Evolutionary conservation across 2,113 vertebrate species (phyloP), one percentile per base, ranked within the genome.

Genomic region (Tragelaphus strepsiceros): DNA sequence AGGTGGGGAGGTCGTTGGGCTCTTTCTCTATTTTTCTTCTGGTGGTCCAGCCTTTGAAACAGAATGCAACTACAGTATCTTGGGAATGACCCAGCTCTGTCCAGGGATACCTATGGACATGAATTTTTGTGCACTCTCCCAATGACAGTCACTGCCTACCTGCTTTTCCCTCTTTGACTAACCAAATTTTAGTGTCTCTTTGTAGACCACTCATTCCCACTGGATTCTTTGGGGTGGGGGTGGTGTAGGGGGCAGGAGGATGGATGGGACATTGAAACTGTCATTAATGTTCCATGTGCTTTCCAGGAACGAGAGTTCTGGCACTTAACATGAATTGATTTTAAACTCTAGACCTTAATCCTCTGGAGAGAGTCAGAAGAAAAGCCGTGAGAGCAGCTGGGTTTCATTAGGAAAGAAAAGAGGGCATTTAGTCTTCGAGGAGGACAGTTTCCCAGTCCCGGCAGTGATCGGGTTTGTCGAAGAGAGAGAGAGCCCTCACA

Each of bases 291-390:
- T 59, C 71, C 62, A 59, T 94, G 87, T 80, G 90, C 84, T 95
- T 93, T 88, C 95, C 87, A 86, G 95, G 86, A 96, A 93, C 78
- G 49, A 78, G 67, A 83, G 56, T 43, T 58, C 35, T 78, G 95
- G 96, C 86, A 12, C 30, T 93, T 51, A 28, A 49, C 54, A 28
- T 2, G 35, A 46, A 88, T 10, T 49, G 95, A 95, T 62, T 93
- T 74, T n/a, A 71, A 80, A 80, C 86, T 59, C 93, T 8, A 77
- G 91, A 58, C 61, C 43, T 58, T n/a, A 30, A 71, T 39, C 11
- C 90, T 35, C 84, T 2, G 49, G 74, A 49, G 93, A 90, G 81
- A 54, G 22, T 46, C 81, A 1, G 86, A 26, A 85, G 91, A 15
- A 64, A 56, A 84, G 46, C 92, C 71, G 15, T 0, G 84, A 28